Conservation (phyloP, 1,140 invertebrate genomes). For the Hylaeus volcanicus region DNA sequence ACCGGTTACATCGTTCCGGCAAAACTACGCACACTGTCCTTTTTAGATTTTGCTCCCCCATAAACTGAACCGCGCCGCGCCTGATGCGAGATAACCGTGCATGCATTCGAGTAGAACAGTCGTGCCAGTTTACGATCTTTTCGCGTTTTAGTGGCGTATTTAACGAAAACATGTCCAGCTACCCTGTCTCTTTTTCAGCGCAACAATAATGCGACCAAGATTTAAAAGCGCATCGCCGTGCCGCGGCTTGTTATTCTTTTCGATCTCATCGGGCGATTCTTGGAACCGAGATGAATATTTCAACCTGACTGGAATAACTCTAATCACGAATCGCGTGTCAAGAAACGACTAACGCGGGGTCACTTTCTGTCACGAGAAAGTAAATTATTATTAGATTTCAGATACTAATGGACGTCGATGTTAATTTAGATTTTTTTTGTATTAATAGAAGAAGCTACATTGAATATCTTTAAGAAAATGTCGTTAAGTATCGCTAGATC, state of each 20-base stretch:
- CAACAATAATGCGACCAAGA: slow-evolving; percentile 6
- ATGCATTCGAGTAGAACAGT: neutral
- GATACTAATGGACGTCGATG: neutral
- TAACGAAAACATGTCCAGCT: neutral
- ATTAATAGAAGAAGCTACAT: neutral
- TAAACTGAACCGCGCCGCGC: slow-evolving; percentile 9
- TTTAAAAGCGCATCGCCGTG: neutral
- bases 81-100: slow-evolving; percentile 32
- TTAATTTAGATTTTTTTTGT: neutral
- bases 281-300: slow-evolving; percentile 12
- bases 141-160: slow-evolving; percentile 19
- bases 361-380: neutral
- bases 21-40: slow-evolving; percentile 24
- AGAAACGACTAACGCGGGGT: slow-evolving; percentile 5
- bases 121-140: slow-evolving; percentile 32
- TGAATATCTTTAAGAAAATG: too few species aligned
- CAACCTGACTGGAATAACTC: neutral
- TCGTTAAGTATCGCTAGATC: too few species aligned
- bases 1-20: neutral
- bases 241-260: neutral
- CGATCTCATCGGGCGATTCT: slow-evolving; percentile 27
- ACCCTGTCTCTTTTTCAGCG: neutral
- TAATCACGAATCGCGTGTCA: slow-evolving; percentile 36
- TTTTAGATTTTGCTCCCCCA: slow-evolving; percentile 19
- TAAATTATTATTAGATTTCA: neutral